Conservation (phyloP, 2,113 vertebrate genomes). For the Corynorhinus townsendii region DNA sequence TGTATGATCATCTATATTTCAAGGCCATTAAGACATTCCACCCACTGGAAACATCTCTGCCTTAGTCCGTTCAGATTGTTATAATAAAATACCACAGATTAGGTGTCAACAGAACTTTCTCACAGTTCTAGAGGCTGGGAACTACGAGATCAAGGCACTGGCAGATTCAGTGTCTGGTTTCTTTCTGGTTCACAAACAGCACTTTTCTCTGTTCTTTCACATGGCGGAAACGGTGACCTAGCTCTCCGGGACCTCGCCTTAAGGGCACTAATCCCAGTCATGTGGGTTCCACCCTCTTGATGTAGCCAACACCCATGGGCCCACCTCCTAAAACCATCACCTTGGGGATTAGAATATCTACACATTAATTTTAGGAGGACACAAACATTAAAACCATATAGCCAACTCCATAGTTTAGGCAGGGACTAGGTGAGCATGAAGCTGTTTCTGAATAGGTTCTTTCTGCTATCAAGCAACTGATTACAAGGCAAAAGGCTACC, state of each 20-base stretch:
- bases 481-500: not conserved
- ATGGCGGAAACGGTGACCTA: not conserved
- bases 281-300: not conserved
- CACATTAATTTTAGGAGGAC: not conserved
- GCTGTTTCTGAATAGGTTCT: not conserved
- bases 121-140: not conserved
- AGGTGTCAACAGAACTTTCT: not conserved
- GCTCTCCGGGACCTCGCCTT: not conserved
- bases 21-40: not conserved
- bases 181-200: not conserved
- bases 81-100: not conserved
- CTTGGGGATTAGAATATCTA: not conserved
- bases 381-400: not conserved
- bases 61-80: not conserved
- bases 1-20: not conserved
- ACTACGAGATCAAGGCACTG: not conserved
- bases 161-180: not conserved
- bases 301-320: not conserved
- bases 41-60: not conserved
- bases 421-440: not conserved
- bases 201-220: not conserved
- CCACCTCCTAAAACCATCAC: not conserved
- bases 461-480: not conserved
- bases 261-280: not conserved
- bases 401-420: not conserved